Evolutionary conservation across 2,113 vertebrate species (phyloP).

Genomic region (Caretta caretta): DNA sequence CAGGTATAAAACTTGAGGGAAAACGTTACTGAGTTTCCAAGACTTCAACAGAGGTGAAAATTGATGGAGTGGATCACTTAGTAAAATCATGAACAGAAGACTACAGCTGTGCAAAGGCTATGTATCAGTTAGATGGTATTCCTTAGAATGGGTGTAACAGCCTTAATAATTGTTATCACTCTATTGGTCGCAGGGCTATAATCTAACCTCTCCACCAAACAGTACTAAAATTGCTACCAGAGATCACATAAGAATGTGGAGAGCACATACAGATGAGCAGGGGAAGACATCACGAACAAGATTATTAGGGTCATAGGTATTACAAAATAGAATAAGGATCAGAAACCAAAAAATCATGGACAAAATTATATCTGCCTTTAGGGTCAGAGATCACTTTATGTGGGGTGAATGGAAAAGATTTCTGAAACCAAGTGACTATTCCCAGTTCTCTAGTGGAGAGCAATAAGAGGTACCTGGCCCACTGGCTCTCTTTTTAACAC

Average conservation of each 20-base stretch:
- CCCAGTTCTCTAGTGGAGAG: slow-evolving; percentile 32
- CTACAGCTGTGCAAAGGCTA: neutral
- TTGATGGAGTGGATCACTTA: neutral
- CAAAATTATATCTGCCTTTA: neutral
- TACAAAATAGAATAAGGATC: neutral
- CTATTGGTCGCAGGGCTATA: neutral
- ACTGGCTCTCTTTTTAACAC: neutral
- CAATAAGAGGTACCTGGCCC: neutral
- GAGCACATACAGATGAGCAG: slow-evolving; percentile 22
- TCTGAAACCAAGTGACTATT: neutral
- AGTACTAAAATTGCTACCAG: slow-evolving; percentile 7
- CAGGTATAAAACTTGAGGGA: slow-evolving; percentile 3
- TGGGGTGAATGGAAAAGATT: neutral
- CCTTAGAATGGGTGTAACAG: neutral
- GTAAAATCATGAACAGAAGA: rapidly evolving
- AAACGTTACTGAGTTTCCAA: slow-evolving; percentile 16
- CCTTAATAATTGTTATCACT: neutral
- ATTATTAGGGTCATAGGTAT: neutral
- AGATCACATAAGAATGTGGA: neutral
- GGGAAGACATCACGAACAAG: neutral
- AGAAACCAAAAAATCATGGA: neutral
- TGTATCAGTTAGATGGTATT: neutral
- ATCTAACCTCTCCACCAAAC: neutral
- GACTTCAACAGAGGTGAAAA: neutral
- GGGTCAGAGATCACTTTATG: neutral